These are phyloP conservation scores for Epinotia demarniana DNA, from an alignment of 2,888 invertebrate genomes.

Conservation along the genomic window DNA sequence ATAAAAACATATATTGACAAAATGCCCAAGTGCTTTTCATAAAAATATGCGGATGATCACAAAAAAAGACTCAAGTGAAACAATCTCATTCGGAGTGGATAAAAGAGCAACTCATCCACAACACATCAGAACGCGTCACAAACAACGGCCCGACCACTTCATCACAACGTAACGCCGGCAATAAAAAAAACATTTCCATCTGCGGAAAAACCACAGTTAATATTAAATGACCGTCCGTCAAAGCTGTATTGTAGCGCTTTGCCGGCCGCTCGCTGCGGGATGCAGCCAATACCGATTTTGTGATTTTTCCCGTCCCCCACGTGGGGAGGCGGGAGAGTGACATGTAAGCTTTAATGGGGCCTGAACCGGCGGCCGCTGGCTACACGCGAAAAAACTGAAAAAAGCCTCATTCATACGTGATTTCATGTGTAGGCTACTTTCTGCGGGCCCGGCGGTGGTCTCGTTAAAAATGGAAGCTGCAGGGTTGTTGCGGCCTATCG, in stretches of 20 bases:
- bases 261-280: slow-evolving; percentile 70
- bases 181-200: slow-evolving; percentile 84
- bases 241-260: slow-evolving; percentile 80
- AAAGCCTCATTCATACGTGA: slow-evolving; percentile 83
- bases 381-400: slow-evolving; percentile 82
- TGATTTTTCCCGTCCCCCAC: slow-evolving; percentile 69
- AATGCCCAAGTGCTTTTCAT: slow-evolving; percentile 30
- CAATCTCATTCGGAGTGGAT: slow-evolving; percentile 68
- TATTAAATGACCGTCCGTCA: slow-evolving; percentile 84
- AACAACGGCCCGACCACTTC: slow-evolving; percentile 80
- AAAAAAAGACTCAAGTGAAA: slow-evolving; percentile 66
- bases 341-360: slow-evolving; percentile 84
- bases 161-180: slow-evolving; percentile 77
- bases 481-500: slow-evolving; percentile 80
- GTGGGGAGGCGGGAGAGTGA: slow-evolving; percentile 71
- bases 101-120: slow-evolving; percentile 77
- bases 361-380: slow-evolving; percentile 75
- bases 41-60: slow-evolving; percentile 51
- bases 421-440: slow-evolving; percentile 84
- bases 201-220: slow-evolving; percentile 84
- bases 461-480: slow-evolving; percentile 83
- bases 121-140: slow-evolving; percentile 79
- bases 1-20: slow-evolving; percentile 10
- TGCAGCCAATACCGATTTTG: slow-evolving; percentile 81
- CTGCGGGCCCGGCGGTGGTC: slow-evolving; percentile 78